Base-by-base conservation (phyloP, 2,113 vertebrate genomes). In the Nibea coibor region DNA sequence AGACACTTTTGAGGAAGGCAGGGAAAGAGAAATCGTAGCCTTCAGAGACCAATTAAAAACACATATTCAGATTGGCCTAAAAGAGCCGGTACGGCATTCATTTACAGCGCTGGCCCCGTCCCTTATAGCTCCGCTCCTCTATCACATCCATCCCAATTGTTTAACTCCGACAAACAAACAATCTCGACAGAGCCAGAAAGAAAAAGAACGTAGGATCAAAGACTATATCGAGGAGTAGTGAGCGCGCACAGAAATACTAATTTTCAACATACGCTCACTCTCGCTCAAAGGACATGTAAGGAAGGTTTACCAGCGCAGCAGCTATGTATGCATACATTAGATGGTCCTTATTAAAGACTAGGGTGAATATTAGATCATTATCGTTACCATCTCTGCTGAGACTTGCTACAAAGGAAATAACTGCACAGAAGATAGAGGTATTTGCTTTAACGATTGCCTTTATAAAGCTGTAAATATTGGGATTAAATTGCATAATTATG, bases 21-120 rank as follows among this genome's bases (percentile, higher is more conserved):
- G 48, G 45, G 22, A 45, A 79, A 17, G 31, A 84, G 72, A 78
- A 89, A 51, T 80, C 74, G 63, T 63, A 61, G 80, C 88, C 90
- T 91, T 90, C 81, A 45, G 90, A 93, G 92, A 93, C 93, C 90
- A 93, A 95, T 94, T 93, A 94, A 93, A 91, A 91, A 70, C 87
- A 89, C 78, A 91, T 83, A 91, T 90, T 92, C 85, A 91, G 89
- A 93, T 63, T 83, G 87, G 89, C 83, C 90, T 77, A 70, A 89
- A 89, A 80, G 85, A 84, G 81, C 22, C 31, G 56, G 75, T 4
- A 17, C 62, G 62, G 62, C 56, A 17, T 87, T 91, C 31, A 61
- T 79, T 86, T 76, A 82, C 43, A 67, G 42, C 2, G 39, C 51
- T 54, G 78, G 53, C 58, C 35, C 80, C 51, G 17, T 77, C 65